Evolutionary conservation across 2,113 vertebrate genomes (phyloP), one percentile per base, ranked within the genome.

Genomic region (Silurus meridionalis): DNA sequence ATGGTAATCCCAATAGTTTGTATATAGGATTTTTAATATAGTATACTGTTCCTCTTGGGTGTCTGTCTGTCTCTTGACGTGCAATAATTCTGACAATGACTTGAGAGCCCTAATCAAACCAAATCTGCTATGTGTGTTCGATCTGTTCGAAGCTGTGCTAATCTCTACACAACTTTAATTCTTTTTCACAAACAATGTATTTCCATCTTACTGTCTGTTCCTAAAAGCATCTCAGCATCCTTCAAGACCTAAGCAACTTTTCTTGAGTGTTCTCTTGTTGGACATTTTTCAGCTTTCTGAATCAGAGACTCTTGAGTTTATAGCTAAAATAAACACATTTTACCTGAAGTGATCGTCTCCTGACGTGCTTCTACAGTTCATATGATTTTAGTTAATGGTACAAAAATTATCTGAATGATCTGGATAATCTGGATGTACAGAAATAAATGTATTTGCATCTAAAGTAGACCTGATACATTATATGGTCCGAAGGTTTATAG

Each of bases 51-150:
- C 72, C 71, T 53, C 67, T 48, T 90, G 79, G 60, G 57, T 92
- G 84, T 82, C 85, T 88, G 81, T 90, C 87, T 91, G 67, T 93
- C 83, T 93, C 37, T 90, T 85, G 61, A 94, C 87, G 92, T 95
- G 93, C 93, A 94, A 95, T 95, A 95, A 81, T 90, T 90, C 28
- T 71, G 87, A 87, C 87, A 89, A 92, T 94, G 92, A 93, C 91
- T 93, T 93, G 91, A 94, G 85, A 89, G 88, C 82, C 82, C 87
- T 87, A 84, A 77, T 8, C 53, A 72, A 85, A 86, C 89, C 90
- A 85, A 84, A 88, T 88, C 79, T 85, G 87, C 53, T 28, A 17
- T 79, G 85, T 88, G 87, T 89, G 82, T 80, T 66, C 90, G 85
- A 67, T 87, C 77, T 86, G 85, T 87, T 89, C 82, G 91, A 86